phyloP scores from a whole-genome alignment of 2,888 invertebrate genomes.

The Cheilosia urbana region DNA sequence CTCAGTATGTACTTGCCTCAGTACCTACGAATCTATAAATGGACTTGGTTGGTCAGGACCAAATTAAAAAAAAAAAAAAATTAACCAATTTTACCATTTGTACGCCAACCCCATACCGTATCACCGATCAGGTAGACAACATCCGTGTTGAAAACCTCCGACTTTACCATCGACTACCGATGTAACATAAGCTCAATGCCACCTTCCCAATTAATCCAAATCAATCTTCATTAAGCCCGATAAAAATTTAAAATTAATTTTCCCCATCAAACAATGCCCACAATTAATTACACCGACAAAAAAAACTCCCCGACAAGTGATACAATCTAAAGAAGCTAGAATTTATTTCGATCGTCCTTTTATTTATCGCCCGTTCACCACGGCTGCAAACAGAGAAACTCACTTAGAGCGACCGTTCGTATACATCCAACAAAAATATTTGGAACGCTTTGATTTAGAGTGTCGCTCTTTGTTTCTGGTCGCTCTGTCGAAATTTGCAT shows the following conservation, averaged over 20 bases:
- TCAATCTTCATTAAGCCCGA: constrained; percentile 49
- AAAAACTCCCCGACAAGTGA: constrained; percentile 4
- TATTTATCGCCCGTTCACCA: constrained; percentile 1
- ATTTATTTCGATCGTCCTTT: constrained; percentile 40
- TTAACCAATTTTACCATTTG: too few relatives aligned
- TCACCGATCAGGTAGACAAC: not conserved
- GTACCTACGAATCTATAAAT: too few relatives aligned
- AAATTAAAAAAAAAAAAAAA: too few relatives aligned
- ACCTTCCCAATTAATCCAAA: constrained; percentile 14
- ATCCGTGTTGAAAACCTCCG: not conserved
- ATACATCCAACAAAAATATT: not conserved
- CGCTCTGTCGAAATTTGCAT: constrained; percentile 70
- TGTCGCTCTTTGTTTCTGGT: constrained; percentile 26
- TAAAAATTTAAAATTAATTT: constrained; percentile 13
- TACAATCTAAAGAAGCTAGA: constrained; percentile 8
- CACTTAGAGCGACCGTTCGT: not conserved
- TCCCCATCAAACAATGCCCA: constrained; percentile 2
- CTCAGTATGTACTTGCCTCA: too few relatives aligned
- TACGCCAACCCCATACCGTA: too few relatives aligned
- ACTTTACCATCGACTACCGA: not conserved
- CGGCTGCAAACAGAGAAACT: not conserved
- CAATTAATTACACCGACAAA: constrained; percentile 20
- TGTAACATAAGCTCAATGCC: not conserved
- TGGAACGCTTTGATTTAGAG: constrained; percentile 47
- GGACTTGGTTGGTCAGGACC: too few relatives aligned